Base-by-base conservation (phyloP, 2,888 invertebrate genomes). In the Trilocha varians region DNA sequence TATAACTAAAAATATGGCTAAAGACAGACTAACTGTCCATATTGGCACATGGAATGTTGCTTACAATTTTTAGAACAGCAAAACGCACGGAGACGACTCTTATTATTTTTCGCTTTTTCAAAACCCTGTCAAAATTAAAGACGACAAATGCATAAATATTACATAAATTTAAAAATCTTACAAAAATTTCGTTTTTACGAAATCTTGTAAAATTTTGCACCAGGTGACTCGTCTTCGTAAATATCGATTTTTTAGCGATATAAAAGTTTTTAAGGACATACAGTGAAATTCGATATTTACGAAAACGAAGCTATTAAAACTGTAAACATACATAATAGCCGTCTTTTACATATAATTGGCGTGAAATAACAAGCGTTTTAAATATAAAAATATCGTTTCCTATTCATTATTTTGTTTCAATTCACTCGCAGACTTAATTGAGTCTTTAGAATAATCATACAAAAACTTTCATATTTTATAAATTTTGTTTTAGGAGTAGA, bases 1-100 rank as follows among this genome's bases (percentile, higher is more conserved):
- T 42, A 65, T 71, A 65, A 62, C 71, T 77, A 74, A 66, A 74
- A 74, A 78, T 83, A 85, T 84, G 82, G 83, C 84, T 84, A 78
- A 61, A 53, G 78, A 82, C 77, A 70, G 74, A 39, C 54, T 63
- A 52, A 50, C 69, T 52, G 59, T 64, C 67, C 62, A 55, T 68
- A 65, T 84, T 84, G 84, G 84, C 84, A 84, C 84, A 74, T 82
- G 66, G 74, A 78, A 73, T 74, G 65, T 69, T 62, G 52, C 49
- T 53, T 53, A n/a, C n/a, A n/a, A n/a, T n/a, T n/a, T n/a, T n/a
- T n/a, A n/a, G n/a, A n/a, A n/a, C n/a, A n/a, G n/a, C n/a, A n/a
- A n/a, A n/a, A n/a, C n/a, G n/a, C n/a, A n/a, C n/a, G n/a, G n/a
- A n/a, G n/a, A n/a, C n/a, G n/a, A n/a, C n/a, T n/a, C n/a, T n/a